A percentile compares a stretch with the other conserved stretches of the same genome.
These are phyloP conservation scores for Trichomalopsis sarcophagae DNA, from an alignment of 1,140 invertebrate species.

Conservation along the genomic window DNA sequence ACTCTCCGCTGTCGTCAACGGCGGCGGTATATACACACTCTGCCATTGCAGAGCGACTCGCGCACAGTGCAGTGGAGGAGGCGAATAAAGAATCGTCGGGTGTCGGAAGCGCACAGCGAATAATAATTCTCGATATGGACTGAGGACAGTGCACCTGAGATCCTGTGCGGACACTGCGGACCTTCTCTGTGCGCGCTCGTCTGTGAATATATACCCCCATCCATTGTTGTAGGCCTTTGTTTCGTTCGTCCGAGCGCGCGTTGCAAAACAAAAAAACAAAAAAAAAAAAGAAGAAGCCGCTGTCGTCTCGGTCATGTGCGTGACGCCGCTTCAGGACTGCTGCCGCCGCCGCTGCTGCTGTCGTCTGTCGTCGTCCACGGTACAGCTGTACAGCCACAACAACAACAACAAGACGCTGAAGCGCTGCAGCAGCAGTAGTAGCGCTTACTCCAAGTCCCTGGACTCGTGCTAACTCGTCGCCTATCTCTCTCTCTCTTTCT, in stretches of 20 bases:
- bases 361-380: not conserved
- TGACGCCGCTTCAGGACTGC: not conserved
- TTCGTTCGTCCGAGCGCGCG: not conserved
- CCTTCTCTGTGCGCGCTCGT: too few species aligned
- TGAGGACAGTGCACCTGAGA: not conserved
- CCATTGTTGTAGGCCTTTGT: constrained; percentile 2
- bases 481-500: too few species aligned
- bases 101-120: not conserved
- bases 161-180: too few species aligned
- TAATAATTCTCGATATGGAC: not conserved
- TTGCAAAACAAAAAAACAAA: not conserved
- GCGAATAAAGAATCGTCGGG: not conserved
- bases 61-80: not conserved
- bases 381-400: not conserved
- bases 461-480: constrained; percentile 6
- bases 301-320: constrained; percentile 15
- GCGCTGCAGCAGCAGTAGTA: not conserved
- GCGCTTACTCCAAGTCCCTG: constrained; percentile 11
- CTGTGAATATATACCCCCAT: not conserved
- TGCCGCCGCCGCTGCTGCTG: not conserved
- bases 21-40: not conserved
- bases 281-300: not conserved
- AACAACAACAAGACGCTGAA: not conserved
- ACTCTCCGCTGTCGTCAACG: not conserved
- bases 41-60: not conserved